Evolutionary conservation across 1,140 invertebrate species (phyloP).

Genomic region (Caerostris extrusa): DNA sequence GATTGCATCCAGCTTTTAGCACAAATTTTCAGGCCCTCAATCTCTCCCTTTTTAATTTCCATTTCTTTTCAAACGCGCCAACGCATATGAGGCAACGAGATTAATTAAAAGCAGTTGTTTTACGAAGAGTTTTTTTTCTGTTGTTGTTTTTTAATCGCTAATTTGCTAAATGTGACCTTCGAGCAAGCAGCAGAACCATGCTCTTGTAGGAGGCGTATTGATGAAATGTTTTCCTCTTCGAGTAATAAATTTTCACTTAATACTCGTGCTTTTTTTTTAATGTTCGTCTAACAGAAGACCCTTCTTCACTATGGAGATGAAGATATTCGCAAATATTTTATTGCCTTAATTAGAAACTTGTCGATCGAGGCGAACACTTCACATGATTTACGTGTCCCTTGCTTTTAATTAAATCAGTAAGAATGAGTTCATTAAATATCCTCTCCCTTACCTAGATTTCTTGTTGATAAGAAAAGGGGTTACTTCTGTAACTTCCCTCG

Average conservation of each 20-base stretch:
- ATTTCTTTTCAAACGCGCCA: constrained; percentile 73
- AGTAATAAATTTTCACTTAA: constrained; percentile 77
- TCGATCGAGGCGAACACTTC: constrained; percentile 68
- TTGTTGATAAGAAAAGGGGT: background rate
- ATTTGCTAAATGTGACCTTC: constrained; percentile 75
- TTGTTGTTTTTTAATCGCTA: constrained; percentile 72
- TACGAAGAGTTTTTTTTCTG: constrained; percentile 66
- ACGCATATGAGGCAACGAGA: constrained; percentile 76
- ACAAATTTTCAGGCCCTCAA: constrained; percentile 64
- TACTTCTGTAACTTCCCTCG: background rate
- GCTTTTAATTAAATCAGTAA: constrained; percentile 72
- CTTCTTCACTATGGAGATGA: constrained; percentile 73
- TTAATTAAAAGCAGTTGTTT: constrained; percentile 77
- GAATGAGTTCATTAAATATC: constrained; percentile 46
- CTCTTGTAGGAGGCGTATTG: constrained; percentile 62
- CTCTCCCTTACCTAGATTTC: constrained; percentile 24
- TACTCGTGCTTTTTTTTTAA: constrained; percentile 60
- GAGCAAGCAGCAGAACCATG: background rate
- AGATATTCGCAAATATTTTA: constrained; percentile 76
- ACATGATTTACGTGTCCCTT: constrained; percentile 68
- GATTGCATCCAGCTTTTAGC: constrained; percentile 67
- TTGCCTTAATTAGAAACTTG: constrained; percentile 76
- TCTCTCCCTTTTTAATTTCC: constrained; percentile 70
- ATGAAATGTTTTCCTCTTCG: constrained; percentile 68
- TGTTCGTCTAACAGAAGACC: background rate